Base-by-base conservation (phyloP, 2,797 vertebrate genomes). In the Crenuchus spilurus region DNA sequence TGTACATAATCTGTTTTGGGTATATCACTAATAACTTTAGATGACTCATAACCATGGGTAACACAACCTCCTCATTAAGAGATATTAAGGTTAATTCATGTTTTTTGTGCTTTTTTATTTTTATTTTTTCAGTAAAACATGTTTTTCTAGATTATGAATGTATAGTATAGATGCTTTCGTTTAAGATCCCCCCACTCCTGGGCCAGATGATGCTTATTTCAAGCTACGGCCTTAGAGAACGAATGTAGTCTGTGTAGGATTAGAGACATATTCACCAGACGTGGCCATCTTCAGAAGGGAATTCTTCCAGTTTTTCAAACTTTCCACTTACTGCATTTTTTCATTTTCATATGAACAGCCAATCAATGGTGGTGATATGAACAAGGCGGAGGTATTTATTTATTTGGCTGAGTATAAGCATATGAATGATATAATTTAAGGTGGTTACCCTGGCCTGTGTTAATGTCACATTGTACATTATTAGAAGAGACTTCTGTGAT, bases 91-190 rank as follows among this genome's bases (percentile, higher is more conserved):
- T 63, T 1, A n/a, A n/a, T n/a, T n/a, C n/a, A n/a, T n/a, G n/a
- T 24, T n/a, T 55, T 37, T 22, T 42, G 28, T 35, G n/a, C n/a
- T 24, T 37, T 18, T 49, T 49, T 22, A 20, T 49, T 49, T 2
- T 2, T 18, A 33, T 39, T 51, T 37, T 39, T 7, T 20, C n/a
- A n/a, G n/a, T n/a, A n/a, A n/a, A 5, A 37, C 55, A 41, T 10
- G 35, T 41, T n/a, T 73, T 70, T 69, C 30, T 70, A 39, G 31
- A 57, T 72, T 62, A 51, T 60, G 68, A 82, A 82, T 82, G 78
- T 80, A 82, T 55, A 22, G 49, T 70, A 33, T 71, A 44, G 70
- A 74, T 70, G 48, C 10, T 62, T 62, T 33, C 13, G 57, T 46
- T 28, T 70, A 49, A 42, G 51, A 76, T 64, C 54, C 37, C 35